These are phyloP conservation scores for Rhagoletis pomonella DNA, from an alignment of 1,140 invertebrate genomes.

Conservation along the genomic window DNA sequence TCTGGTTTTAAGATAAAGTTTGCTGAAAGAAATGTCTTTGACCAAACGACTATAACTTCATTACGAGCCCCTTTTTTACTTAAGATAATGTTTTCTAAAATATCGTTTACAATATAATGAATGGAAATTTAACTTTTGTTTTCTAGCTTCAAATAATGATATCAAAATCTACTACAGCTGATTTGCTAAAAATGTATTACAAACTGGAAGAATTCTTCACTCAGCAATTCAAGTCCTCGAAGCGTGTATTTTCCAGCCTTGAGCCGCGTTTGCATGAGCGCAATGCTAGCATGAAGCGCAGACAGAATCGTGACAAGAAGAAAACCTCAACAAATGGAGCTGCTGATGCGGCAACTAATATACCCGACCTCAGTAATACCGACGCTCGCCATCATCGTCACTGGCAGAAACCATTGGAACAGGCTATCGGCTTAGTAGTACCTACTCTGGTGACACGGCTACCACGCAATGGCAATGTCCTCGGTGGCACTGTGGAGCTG, in stretches of 20 bases:
- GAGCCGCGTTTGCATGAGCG: slow-evolving; percentile 76
- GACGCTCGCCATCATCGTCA: slow-evolving; percentile 91
- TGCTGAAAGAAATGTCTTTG: too few species aligned
- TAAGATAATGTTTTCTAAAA: too few species aligned
- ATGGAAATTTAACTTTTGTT: background rate
- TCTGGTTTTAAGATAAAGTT: too few species aligned
- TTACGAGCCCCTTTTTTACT: too few species aligned
- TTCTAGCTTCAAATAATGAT: slow-evolving; percentile 88
- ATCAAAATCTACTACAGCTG: slow-evolving; percentile 95
- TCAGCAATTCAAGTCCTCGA: slow-evolving; percentile 95
- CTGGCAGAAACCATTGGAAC: slow-evolving; percentile 83
- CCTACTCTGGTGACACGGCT: slow-evolving; percentile 81
- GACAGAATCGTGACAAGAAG: slow-evolving; percentile 65
- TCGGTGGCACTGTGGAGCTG: slow-evolving; percentile 95
- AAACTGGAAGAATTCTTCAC: slow-evolving; percentile 98
- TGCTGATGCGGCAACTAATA: background rate
- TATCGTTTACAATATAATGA: too few species aligned
- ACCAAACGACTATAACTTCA: too few species aligned
- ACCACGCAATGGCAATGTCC: slow-evolving; percentile 86
- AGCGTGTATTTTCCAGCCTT: slow-evolving; percentile 89
- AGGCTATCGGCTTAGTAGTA: slow-evolving; percentile 84
- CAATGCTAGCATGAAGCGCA: slow-evolving; percentile 76
- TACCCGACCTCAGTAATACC: slow-evolving; percentile 64
- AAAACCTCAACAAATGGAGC: slow-evolving; percentile 69
- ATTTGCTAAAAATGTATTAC: slow-evolving; percentile 96